Evolutionary conservation across 2,888 invertebrate genomes (phyloP).

Genomic region (Hirudinaria manillensis): DNA sequence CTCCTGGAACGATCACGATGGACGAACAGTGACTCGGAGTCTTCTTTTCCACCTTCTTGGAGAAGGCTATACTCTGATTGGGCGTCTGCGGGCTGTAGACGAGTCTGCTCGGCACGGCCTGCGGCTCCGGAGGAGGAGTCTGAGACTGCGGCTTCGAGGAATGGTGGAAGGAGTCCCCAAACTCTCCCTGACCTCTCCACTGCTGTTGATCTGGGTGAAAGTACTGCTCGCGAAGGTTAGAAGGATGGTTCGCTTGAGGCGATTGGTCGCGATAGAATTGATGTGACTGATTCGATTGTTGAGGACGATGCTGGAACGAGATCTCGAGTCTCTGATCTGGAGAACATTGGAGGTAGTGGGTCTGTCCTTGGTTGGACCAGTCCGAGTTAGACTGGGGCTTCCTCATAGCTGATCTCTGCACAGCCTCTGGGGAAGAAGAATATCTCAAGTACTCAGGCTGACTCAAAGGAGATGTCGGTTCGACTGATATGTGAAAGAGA

Average conservation of each 20-base stretch:
- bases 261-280: background rate
- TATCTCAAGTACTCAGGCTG: background rate
- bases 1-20: background rate
- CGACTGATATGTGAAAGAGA: slow-evolving; percentile 4
- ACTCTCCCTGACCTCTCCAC: slow-evolving; percentile 4
- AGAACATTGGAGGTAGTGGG: slow-evolving; percentile 6
- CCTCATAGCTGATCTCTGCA: background rate
- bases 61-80: slow-evolving; percentile 29
- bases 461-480: background rate
- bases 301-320: slow-evolving; percentile 9
- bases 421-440: background rate
- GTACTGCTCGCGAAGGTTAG: background rate
- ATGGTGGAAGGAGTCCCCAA: background rate
- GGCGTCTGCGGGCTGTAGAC: slow-evolving; percentile 33
- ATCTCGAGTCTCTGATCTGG: background rate
- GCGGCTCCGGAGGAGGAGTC: slow-evolving; percentile 8
- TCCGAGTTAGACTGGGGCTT: background rate
- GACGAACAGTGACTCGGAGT: slow-evolving; percentile 10
- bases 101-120: slow-evolving; percentile 34
- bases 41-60: slow-evolving; percentile 16
- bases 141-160: background rate
- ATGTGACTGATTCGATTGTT: background rate
- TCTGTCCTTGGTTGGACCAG: slow-evolving; percentile 6
- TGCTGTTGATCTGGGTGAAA: slow-evolving; percentile 5
- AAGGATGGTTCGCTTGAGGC: background rate